These are phyloP conservation scores for Latheticus oryzae DNA, from an alignment of 2,888 invertebrate genomes.

Conservation along the genomic window DNA sequence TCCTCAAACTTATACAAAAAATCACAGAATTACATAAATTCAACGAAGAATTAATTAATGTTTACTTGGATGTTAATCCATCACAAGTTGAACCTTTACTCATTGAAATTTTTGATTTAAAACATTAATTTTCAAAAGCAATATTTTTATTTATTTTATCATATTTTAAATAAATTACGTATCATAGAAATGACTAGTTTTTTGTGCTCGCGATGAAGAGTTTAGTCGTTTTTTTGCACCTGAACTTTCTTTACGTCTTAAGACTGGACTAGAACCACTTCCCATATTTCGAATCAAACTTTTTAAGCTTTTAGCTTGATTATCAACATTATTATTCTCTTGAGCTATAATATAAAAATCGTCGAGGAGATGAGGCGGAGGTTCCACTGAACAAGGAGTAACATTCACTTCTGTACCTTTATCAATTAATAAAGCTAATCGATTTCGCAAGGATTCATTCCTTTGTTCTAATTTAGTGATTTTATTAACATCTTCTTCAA, in stretches of 20 bases:
- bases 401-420: conserved; percentile 63
- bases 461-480: conserved; percentile 87
- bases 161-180: conserved; percentile 38
- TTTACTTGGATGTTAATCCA: conserved; percentile 93
- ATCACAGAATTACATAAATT: conserved; percentile 89
- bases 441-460: conserved; percentile 76
- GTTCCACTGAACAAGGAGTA: conserved; percentile 74
- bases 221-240: conserved; percentile 64
- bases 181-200: conserved; percentile 46
- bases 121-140: conserved; percentile 64
- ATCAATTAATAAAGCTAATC: conserved; percentile 68
- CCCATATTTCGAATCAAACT: conserved; percentile 86
- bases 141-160: conserved; percentile 31
- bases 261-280: conserved; percentile 80
- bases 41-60: conserved; percentile 91
- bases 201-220: conserved; percentile 39
- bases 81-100: conserved; percentile 90
- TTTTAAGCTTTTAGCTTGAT: conserved; percentile 81
- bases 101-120: conserved; percentile 95
- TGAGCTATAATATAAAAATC: conserved; percentile 92
- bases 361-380: conserved; percentile 85
- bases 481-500: conserved; percentile 85
- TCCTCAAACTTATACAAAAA: conserved; percentile 89
- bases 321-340: conserved; percentile 72
- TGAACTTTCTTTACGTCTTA: conserved; percentile 75